These are phyloP conservation scores for Lasioglossum vierecki DNA, from an alignment of 2,888 invertebrate species.

Conservation along the genomic window DNA sequence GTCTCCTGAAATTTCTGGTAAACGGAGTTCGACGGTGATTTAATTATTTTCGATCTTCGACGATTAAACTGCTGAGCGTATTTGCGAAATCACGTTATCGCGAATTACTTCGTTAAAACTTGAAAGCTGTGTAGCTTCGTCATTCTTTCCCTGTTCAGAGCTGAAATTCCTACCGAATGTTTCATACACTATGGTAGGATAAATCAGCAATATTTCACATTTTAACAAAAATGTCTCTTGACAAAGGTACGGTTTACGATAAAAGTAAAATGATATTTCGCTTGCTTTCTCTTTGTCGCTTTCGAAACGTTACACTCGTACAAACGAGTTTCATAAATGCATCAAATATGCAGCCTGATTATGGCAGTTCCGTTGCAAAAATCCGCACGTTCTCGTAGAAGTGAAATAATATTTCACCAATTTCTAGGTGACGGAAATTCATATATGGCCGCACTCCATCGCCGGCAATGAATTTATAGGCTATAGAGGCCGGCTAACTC, in stretches of 20 bases:
- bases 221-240: background rate
- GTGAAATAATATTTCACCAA: background rate
- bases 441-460: background rate
- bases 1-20: background rate
- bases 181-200: too few species aligned
- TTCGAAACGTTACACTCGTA: background rate
- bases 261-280: too few species aligned
- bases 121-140: background rate
- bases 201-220: background rate
- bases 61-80: background rate
- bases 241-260: too few species aligned
- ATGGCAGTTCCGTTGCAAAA: background rate
- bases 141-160: background rate
- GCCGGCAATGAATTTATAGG: slow-evolving; percentile 11
- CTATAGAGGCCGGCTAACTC: slow-evolving; percentile 2
- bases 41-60: background rate
- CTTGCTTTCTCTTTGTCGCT: background rate
- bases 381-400: background rate
- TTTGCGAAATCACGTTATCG: background rate
- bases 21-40: background rate
- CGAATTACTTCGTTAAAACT: background rate
- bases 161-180: too few species aligned
- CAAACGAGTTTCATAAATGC: background rate
- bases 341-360: background rate
- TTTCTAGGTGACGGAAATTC: background rate